Conservation (phyloP, 2,888 invertebrate genomes). For the Geophilus truncorum region DNA sequence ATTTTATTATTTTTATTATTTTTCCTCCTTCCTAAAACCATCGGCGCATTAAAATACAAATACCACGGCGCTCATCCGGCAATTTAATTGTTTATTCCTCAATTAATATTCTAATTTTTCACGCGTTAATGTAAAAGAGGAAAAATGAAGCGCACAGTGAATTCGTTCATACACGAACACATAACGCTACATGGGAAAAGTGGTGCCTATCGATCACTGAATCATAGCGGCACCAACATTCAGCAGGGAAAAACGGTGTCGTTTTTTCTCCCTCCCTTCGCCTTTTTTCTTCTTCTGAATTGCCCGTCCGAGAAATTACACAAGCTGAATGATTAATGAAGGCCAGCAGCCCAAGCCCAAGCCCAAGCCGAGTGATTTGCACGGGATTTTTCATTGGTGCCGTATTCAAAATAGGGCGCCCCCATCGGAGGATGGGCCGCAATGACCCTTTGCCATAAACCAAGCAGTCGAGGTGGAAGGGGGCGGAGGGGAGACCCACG, state of each 20-base stretch:
- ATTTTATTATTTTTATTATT: not conserved
- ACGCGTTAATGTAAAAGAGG: not conserved
- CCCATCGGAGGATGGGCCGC: not conserved
- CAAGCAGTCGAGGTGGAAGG: not conserved
- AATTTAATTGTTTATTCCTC: not conserved
- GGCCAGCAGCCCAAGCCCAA: not conserved
- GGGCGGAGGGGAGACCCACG: not conserved
- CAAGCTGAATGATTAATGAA: slow-evolving; percentile 20
- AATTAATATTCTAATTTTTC: not conserved
- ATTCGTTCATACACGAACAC: not conserved
- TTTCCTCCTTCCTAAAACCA: not conserved
- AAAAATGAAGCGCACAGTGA: not conserved
- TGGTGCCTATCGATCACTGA: slow-evolving; percentile 7
- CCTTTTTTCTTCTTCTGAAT: not conserved
- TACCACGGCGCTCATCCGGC: not conserved
- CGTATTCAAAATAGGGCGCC: not conserved
- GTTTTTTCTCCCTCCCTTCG: not conserved
- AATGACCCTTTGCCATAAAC: slow-evolving; percentile 20
- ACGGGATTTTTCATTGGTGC: not conserved
- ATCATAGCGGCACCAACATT: not conserved
- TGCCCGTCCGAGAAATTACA: slow-evolving; percentile 20
- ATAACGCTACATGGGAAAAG: not conserved
- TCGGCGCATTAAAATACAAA: slow-evolving; percentile 10
- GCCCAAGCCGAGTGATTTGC: not conserved
- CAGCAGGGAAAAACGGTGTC: not conserved